Conservation (phyloP, 2,797 vertebrate genomes). For the Rhadinocentrus ornatus region DNA sequence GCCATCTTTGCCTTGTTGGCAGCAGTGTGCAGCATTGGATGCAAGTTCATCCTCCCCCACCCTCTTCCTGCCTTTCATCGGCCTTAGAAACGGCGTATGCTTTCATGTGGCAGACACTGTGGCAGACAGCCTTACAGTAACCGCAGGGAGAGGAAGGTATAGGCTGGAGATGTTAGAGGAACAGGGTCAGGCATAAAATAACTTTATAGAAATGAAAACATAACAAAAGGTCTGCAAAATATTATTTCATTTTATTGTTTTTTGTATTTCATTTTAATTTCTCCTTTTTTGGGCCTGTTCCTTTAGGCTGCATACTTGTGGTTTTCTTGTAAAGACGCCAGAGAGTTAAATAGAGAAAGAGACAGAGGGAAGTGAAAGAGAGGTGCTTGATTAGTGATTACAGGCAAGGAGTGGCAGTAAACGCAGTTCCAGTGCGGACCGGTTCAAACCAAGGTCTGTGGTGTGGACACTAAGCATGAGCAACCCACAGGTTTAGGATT, state of each 20-base stretch:
- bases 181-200: background rate
- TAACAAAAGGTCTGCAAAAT: background rate
- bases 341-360: constrained; percentile 18
- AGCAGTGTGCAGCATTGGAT: constrained; percentile 50
- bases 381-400: constrained; percentile 37
- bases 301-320: constrained; percentile 5
- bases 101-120: constrained; percentile 80
- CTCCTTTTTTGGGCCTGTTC: constrained; percentile 6
- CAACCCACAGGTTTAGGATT: constrained; percentile 58
- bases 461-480: constrained; percentile 72
- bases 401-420: constrained; percentile 58
- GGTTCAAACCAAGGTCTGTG: constrained; percentile 63
- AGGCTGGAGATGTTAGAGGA: constrained; percentile 27
- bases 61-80: constrained; percentile 82
- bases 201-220: constrained; percentile 2
- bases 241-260: background rate
- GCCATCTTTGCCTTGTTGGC: constrained; percentile 59
- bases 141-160: constrained; percentile 48
- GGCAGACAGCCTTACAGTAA: constrained; percentile 67
- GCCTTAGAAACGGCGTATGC: constrained; percentile 40
- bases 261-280: background rate
- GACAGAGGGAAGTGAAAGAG: constrained; percentile 7
- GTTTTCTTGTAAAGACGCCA: constrained; percentile 3
- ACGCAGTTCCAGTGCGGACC: constrained; percentile 72
- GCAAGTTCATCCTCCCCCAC: constrained; percentile 61